These are phyloP conservation scores for Vombatus ursinus DNA, from an alignment of 2,113 vertebrate species.

Conservation along the genomic window DNA sequence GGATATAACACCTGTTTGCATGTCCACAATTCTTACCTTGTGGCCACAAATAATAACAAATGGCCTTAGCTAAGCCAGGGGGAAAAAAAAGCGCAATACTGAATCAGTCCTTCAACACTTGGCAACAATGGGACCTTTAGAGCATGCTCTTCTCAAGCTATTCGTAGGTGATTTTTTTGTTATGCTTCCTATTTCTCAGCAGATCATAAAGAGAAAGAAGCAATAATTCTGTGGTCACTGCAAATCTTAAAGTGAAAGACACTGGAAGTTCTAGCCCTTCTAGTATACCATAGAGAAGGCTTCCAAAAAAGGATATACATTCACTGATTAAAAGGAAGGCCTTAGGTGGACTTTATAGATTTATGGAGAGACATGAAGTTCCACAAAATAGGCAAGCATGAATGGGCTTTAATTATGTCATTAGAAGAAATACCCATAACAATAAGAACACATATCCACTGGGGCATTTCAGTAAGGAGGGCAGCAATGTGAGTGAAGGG, in stretches of 20 bases:
- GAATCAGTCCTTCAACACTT: background rate
- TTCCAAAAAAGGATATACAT: too few relatives aligned
- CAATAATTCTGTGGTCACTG: background rate
- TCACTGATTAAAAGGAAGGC: too few relatives aligned
- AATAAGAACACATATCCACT: background rate
- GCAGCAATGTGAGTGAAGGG: too few relatives aligned
- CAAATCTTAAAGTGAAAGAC: background rate
- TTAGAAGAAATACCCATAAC: background rate
- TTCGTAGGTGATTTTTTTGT: background rate
- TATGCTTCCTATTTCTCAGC: background rate
- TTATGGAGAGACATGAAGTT: background rate
- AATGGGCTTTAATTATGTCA: background rate
- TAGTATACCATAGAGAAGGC: too few relatives aligned
- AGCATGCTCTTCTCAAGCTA: background rate
- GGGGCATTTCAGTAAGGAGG: too few relatives aligned
- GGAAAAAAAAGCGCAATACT: background rate
- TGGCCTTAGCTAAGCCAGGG: background rate
- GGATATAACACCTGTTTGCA: background rate
- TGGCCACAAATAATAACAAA: background rate
- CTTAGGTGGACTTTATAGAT: too few relatives aligned
- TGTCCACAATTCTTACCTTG: background rate
- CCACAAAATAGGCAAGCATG: background rate
- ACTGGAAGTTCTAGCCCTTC: background rate
- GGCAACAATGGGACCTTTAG: background rate
- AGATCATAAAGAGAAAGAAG: background rate